These are phyloP conservation scores for Eudyptes chrysolophus DNA, from an alignment of 2,113 vertebrate species.

Conservation along the genomic window DNA sequence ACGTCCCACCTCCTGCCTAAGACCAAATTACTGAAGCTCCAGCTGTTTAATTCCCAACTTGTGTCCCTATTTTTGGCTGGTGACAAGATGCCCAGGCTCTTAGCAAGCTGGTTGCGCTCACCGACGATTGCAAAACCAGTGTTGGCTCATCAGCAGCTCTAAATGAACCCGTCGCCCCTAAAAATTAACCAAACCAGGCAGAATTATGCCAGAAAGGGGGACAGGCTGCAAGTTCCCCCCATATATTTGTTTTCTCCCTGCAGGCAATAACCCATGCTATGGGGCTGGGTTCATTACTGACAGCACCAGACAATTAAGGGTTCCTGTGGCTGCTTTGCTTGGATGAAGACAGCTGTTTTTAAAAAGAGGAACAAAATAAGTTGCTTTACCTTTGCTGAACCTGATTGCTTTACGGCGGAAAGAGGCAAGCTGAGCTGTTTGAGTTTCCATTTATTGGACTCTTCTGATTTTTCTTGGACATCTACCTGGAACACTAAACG, in stretches of 20 bases:
- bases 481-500: conserved; percentile 10
- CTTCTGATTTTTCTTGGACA: conserved; percentile 50
- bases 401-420: conserved; percentile 23
- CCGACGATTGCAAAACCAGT: rapidly evolving
- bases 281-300: not conserved
- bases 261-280: not conserved
- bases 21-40: not conserved
- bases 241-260: not conserved
- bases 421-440: conserved; percentile 28
- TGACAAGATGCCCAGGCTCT: not conserved
- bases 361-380: conserved; percentile 10
- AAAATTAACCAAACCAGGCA: not conserved
- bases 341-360: not conserved
- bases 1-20: not conserved
- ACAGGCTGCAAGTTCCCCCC: not conserved
- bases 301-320: not conserved
- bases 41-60: not conserved
- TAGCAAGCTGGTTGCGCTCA: not conserved
- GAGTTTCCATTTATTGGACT: conserved; percentile 42
- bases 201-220: not conserved
- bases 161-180: not conserved
- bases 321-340: not conserved
- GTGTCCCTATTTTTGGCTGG: not conserved
- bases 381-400: conserved; percentile 31
- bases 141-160: not conserved